Evolutionary conservation across 2,113 vertebrate genomes (phyloP).

Genomic region (Muscicapa adusta): DNA sequence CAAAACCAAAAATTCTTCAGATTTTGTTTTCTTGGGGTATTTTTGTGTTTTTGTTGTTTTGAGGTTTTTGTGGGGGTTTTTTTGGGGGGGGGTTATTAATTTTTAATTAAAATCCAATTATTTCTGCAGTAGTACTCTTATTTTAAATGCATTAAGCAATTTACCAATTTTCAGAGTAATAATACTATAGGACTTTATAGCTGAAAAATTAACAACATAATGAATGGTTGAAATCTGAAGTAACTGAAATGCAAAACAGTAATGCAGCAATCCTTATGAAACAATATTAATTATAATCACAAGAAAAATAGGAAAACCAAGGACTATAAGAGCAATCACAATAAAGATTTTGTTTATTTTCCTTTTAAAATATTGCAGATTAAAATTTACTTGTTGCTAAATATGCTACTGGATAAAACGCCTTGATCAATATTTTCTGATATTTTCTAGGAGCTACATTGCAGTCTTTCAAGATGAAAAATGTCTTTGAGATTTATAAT

Average conservation of each 20-base stretch:
- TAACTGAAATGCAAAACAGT: neutral
- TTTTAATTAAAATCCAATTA: neutral
- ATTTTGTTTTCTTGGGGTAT: neutral
- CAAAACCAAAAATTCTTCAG: rapidly evolving
- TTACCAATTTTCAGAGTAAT: neutral
- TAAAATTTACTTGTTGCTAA: neutral
- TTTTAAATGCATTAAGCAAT: neutral
- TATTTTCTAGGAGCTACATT: slow-evolving; percentile 11
- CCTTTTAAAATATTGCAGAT: neutral
- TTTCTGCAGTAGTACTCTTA: neutral
- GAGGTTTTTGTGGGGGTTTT: neutral
- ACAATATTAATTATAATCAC: neutral
- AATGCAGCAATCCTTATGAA: neutral
- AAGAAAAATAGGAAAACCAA: neutral
- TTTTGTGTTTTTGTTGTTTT: neutral
- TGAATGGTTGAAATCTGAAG: neutral
- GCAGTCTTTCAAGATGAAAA: slow-evolving; percentile 30
- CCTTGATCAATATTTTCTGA: neutral
- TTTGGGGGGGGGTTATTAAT: neutral
- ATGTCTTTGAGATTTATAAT: slow-evolving; percentile 36
- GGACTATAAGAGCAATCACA: neutral
- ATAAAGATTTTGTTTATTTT: neutral
- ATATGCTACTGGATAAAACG: neutral
- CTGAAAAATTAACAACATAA: neutral
- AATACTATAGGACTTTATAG: neutral